Evolutionary conservation across 2,888 invertebrate species (phyloP), one percentile per base, ranked within the genome.

Genomic region (Chironomus tentans): DNA sequence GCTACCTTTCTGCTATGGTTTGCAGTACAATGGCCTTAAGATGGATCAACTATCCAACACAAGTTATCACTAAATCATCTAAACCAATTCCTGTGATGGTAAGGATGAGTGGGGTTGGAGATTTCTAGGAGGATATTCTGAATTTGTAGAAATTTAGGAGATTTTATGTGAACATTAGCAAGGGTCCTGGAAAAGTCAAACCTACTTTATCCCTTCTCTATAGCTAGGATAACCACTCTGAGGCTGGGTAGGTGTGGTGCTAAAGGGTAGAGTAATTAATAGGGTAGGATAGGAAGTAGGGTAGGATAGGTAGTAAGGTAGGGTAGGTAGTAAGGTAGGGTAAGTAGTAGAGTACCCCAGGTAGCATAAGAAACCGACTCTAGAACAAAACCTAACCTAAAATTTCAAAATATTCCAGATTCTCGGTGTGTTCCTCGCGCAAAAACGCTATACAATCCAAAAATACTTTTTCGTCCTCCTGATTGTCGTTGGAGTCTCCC

Each of bases 61-160:
- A 73, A 46, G 62, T 73, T 4, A 61, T 73, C 15, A 46, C 61
- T 10, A 73, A 73, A n/a, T 56, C 61, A 56, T 62, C 18, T 0
- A 71, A 71, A 7, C 71, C 71, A 12, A 71, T 71, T 47, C 24
- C 56, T 6, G 47, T 47, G 4, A 71, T 71, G 71, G 65, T 65
- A 13, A 65, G 65, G 18, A 21, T n/a, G 4, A 7, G 13, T n/a
- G 22, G 22, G 22, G 22, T 24, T n/a, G n/a, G n/a, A n/a, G n/a
- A n/a, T n/a, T n/a, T 24, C 22, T 24, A n/a, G 22, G 3, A 24
- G 22, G 22, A 24, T 24, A 24, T 3, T 24, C 22, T 24, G 3
- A 3, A 24, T 24, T 24, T 24, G 22, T 3, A 24, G 22, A 12
- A 12, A 1, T 48, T 48, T 48, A 13, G 12, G 48, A 13, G n/a